Base-by-base conservation (phyloP, 2,888 invertebrate genomes). In the Netelia virgata region DNA sequence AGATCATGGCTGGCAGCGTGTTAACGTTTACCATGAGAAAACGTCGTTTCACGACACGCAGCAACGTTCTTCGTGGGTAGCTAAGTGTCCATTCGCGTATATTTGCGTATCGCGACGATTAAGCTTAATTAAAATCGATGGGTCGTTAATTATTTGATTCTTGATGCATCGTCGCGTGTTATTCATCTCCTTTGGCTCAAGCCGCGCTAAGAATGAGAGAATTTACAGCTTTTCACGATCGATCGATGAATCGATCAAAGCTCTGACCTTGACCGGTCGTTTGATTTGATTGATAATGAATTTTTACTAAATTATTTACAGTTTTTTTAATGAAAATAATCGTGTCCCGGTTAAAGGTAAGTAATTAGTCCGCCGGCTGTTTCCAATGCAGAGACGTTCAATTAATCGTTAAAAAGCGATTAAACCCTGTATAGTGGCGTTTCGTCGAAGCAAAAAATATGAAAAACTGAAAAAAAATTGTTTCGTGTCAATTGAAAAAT, bases 51-150 rank as follows among this genome's bases (percentile, higher is more conserved):
- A 69, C 68, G 36, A 23, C 28, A 8, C 43, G 14, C 47, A 20
- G n/a, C 36, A 66, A 36, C 68, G 69, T 16, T 53, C 57, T 55
- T 41, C 18, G n/a, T 20, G 43, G n/a, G n/a, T n/a, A 14, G 16
- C n/a, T 36, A 23, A 53, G 14, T 14, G 16, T 20, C 14, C 16
- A 57, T 36, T 69, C 69, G 36, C 36, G 36, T 66, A 20, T 72
- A 66, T 82, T 61, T 61, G 47, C 70, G 23, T 28, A 61, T 61
- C 11, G 18, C 11, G 36, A 69, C 80, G 6, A 64, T 82, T 72
- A 79, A 83, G 77, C 63, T 69, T 80, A 66, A 77, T 74, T 84
- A 61, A 84, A 86, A 87, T 87, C 80, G 82, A 82, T 61, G 78
- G 69, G 78, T 84, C 86, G 83, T 86, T 86, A 84, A 86, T 86